phyloP scores from a whole-genome alignment of 2,888 invertebrate genomes.

The Mechanitis messenoides region DNA sequence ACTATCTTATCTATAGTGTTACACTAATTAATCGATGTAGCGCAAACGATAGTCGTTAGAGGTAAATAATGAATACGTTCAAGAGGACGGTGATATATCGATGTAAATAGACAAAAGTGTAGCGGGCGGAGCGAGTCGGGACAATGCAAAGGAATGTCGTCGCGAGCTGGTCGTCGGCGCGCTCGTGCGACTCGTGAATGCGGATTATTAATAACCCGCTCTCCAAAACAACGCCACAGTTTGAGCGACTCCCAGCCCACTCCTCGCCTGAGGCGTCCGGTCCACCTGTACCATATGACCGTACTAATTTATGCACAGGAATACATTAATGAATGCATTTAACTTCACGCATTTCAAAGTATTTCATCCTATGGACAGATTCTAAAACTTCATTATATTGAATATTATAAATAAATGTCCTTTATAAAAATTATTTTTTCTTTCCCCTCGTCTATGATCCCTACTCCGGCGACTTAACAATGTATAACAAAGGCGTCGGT shows the following conservation, averaged over 20 bases:
- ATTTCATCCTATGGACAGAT: background rate
- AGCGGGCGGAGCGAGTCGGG: slow-evolving; percentile 66
- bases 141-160: slow-evolving; percentile 74
- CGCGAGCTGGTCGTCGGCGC: slow-evolving; percentile 57
- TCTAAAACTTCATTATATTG: slow-evolving; percentile 9
- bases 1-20: slow-evolving; percentile 74
- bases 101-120: slow-evolving; percentile 75
- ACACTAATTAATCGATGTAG: slow-evolving; percentile 75
- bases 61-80: slow-evolving; percentile 70
- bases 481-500: slow-evolving; percentile 63
- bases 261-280: slow-evolving; percentile 54
- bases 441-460: slow-evolving; percentile 52
- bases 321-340: slow-evolving; percentile 34
- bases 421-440: slow-evolving; percentile 50
- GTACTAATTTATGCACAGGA: slow-evolving; percentile 54
- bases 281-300: slow-evolving; percentile 62
- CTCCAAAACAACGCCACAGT: slow-evolving; percentile 35
- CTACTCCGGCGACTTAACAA: slow-evolving; percentile 46
- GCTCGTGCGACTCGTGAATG: slow-evolving; percentile 72
- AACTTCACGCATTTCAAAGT: background rate
- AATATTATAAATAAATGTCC: slow-evolving; percentile 47
- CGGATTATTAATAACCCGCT: slow-evolving; percentile 74
- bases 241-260: slow-evolving; percentile 52
- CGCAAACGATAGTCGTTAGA: slow-evolving; percentile 62
- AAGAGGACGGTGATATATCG: slow-evolving; percentile 69